These are phyloP conservation scores for Gambelia wislizenii DNA, from an alignment of 2,797 vertebrate genomes.

Conservation along the genomic window DNA sequence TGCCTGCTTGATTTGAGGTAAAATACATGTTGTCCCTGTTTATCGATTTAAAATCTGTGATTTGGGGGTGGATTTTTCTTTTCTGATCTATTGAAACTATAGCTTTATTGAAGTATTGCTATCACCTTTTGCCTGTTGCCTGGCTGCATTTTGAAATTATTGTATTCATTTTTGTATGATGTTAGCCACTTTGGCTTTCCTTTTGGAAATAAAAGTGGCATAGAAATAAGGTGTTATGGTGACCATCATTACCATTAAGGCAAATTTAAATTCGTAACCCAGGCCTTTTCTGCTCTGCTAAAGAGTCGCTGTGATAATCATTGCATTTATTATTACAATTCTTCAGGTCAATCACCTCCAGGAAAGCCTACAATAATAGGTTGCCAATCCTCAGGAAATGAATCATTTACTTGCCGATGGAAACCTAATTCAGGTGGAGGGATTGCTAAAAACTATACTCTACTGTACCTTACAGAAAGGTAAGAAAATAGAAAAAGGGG, in stretches of 20 bases:
- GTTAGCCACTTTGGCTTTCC: neutral
- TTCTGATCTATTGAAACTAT: neutral
- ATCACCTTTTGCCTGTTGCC: neutral
- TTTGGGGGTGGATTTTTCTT: neutral
- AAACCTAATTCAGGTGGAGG: slow-evolving; percentile 86
- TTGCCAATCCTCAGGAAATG: slow-evolving; percentile 92
- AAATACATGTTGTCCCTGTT: neutral
- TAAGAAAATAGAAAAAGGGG: slow-evolving; percentile 64
- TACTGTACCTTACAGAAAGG: slow-evolving; percentile 89
- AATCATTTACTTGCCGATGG: slow-evolving; percentile 98
- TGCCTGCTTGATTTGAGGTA: neutral
- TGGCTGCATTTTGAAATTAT: neutral
- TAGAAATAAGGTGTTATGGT: neutral
- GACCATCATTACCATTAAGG: neutral
- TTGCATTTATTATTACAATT: slow-evolving; percentile 35
- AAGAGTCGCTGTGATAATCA: neutral
- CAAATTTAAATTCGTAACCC: neutral
- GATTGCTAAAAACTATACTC: slow-evolving; percentile 85
- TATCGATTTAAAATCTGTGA: neutral
- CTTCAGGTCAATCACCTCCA: slow-evolving; percentile 80
- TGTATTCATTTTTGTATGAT: neutral
- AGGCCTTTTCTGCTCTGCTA: neutral
- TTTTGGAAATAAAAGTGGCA: neutral
- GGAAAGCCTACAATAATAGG: slow-evolving; percentile 85
- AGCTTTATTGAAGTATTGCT: neutral